Evolutionary conservation across 2,113 vertebrate species (phyloP).

Genomic region (Columbina picui): DNA sequence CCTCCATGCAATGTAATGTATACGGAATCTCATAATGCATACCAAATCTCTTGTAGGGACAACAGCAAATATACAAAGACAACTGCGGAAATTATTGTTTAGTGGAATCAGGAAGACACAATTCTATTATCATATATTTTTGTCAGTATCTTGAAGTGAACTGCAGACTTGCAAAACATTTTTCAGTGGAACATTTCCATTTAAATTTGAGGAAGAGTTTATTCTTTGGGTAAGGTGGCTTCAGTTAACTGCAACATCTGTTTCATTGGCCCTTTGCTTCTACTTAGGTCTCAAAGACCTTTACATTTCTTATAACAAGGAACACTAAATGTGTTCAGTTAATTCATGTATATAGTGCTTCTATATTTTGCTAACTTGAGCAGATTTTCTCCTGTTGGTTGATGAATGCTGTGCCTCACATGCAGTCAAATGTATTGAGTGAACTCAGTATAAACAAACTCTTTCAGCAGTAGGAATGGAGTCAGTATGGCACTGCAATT

Average conservation of each 20-base stretch:
- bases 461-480: neutral
- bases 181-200: neutral
- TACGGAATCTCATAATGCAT: neutral
- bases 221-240: neutral
- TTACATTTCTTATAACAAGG: neutral
- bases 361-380: neutral
- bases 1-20: neutral
- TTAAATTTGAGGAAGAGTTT: neutral
- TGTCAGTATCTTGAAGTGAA: neutral
- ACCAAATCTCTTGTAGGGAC: neutral
- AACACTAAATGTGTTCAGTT: neutral
- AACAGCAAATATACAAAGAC: neutral
- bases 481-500: neutral
- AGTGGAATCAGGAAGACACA: neutral
- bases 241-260: neutral
- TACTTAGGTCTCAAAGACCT: neutral
- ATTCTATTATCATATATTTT: neutral
- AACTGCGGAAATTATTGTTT: neutral
- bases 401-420: neutral
- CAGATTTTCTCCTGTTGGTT: neutral
- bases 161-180: neutral
- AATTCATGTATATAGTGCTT: neutral
- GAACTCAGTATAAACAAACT: neutral
- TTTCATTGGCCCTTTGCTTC: neutral
- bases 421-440: neutral